phyloP scores from a whole-genome alignment of 2,113 vertebrate species.

The Canis aureus region DNA sequence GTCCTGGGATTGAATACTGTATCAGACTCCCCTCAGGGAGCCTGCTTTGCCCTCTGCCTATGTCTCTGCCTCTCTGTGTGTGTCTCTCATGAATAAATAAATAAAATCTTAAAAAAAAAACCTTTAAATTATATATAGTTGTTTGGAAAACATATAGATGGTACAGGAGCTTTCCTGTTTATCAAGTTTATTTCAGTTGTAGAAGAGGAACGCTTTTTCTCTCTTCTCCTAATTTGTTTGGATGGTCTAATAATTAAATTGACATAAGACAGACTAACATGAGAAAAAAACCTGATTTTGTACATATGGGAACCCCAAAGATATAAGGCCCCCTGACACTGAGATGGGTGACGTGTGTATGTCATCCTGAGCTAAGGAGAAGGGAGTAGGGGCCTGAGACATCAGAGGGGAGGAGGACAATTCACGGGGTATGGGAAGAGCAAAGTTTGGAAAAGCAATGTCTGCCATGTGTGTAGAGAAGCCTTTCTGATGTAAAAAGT shows the following conservation, averaged over 20 bases:
- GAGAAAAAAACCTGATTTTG: background rate
- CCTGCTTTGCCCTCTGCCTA: too few species aligned
- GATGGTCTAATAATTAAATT: background rate
- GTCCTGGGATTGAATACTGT: too few species aligned
- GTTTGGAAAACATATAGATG: constrained; percentile 72
- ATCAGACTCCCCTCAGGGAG: too few species aligned
- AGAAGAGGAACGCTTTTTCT: background rate
- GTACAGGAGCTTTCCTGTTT: constrained; percentile 64
- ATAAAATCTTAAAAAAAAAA: too few species aligned
- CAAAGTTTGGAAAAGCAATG: background rate
- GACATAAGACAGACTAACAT: background rate
- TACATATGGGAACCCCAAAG: background rate
- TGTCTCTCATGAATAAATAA: too few species aligned
- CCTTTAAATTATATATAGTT: background rate
- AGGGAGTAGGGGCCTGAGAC: background rate
- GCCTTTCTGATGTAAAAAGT: background rate
- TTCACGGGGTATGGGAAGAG: background rate
- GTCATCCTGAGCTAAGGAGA: background rate
- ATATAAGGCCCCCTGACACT: background rate
- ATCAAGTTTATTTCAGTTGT: constrained; percentile 73
- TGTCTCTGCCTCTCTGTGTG: too few species aligned
- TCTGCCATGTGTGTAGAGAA: background rate
- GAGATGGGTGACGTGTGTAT: background rate
- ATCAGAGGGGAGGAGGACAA: background rate
- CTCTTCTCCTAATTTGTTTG: background rate